Evolutionary conservation across 1,140 invertebrate genomes (phyloP).

Genomic region (Saccostrea glomerata): DNA sequence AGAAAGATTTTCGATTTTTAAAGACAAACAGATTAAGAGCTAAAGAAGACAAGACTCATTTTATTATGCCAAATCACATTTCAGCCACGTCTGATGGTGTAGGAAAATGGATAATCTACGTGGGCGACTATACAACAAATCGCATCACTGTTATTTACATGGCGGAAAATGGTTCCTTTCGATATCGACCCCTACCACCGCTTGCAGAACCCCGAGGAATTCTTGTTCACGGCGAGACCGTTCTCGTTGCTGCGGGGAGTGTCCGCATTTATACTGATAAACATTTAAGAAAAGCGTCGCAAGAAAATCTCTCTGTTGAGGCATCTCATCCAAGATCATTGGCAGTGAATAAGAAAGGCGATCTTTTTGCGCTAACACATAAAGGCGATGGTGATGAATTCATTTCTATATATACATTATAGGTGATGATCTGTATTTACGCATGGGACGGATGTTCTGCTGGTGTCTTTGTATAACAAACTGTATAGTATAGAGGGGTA

Average conservation of each 20-base stretch:
- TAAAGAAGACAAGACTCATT: neutral
- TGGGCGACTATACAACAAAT: conserved; percentile 34
- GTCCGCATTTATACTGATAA: conserved; percentile 23
- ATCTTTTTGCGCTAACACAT: neutral
- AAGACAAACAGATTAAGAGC: conserved; percentile 10
- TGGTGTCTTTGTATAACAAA: no score
- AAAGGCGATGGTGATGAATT: conserved; percentile 4
- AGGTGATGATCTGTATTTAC: neutral
- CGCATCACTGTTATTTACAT: conserved; percentile 19
- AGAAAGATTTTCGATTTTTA: conserved; percentile 38
- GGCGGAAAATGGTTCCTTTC: neutral
- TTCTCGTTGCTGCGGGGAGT: conserved; percentile 35
- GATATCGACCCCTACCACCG: neutral
- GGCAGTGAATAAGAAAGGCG: neutral
- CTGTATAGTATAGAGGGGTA: no score
- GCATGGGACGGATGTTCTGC: no score
- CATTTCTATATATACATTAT: neutral
- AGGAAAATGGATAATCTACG: conserved; percentile 10
- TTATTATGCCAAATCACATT: conserved; percentile 34
- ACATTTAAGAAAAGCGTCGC: neutral
- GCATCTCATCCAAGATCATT: neutral
- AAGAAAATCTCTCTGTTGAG: neutral
- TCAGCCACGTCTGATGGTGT: neutral
- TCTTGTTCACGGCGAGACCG: neutral
- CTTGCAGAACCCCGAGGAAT: conserved; percentile 35